Evolutionary conservation across 2,797 vertebrate species (phyloP), one percentile per base, ranked within the genome.

Genomic region (Lutjanus argentimaculatus): DNA sequence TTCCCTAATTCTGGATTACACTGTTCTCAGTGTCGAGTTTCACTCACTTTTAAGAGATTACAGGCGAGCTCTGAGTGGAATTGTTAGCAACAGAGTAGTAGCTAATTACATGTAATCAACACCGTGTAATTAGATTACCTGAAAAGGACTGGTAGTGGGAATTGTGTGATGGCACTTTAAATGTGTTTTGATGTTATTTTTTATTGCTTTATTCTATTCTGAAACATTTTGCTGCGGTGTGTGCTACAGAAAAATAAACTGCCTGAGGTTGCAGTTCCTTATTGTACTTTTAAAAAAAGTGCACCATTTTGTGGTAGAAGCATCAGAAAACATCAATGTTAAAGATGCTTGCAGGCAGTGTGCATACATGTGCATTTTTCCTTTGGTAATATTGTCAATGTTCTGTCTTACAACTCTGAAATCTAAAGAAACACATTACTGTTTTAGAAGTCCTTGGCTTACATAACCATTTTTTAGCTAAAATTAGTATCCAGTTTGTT

Each of bases 1-100:
- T 63, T 80, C 65, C 21, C 22, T 84, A 55, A 81, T 63, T 90
- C 69, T 65, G 66, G 75, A 87, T 92, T 87, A 87, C 61, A 69
- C 43, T 25, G 52, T 61, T 76, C 56, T 25, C 19, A 14, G 81
- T 85, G 83, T 88, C 68, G 42, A 12, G 17, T 85, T 91, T 81
- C 72, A 78, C 57, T 82, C 66, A 59, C 49, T 73, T 45, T 73
- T 40, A 70, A 30, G 69, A 58, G 64, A 82, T 87, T 68, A 75
- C 12, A 42, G 30, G 2, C 0, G 1, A 59, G 42, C 12, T 45
- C 36, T 74, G 21, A 55, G 72, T 67, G 22, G 58, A 52, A 25
- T 58, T 9, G 11, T 72, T 16, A 7, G 15, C 48, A 13, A 45
- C 16, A n/a, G 49, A 51, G 43, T 21, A 8, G 21, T 10, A 58